Evolutionary conservation across 2,113 vertebrate species (phyloP).

Genomic region (Mus musculus): GRCm39 chr4:53615501-53616000

Average conservation of each 20-base stretch:
- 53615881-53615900: neutral
- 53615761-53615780: neutral
- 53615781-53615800: neutral
- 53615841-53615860: neutral
- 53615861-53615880: neutral
- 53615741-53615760: neutral
- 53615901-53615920: neutral
- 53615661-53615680: neutral
- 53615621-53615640: neutral
- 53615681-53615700: neutral
- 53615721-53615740: neutral
- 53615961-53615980: neutral
- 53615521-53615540: neutral
- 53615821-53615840: neutral
- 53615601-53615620: constrained; percentile 30
- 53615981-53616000: neutral
- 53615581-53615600: neutral
- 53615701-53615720: neutral
- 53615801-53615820: neutral
- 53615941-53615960: neutral
- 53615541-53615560: neutral
- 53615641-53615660: neutral
- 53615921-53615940: neutral
- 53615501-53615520: neutral
- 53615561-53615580: neutral